Base-by-base conservation (phyloP, 2,113 vertebrate species). In the Corynorhinus townsendii region DNA sequence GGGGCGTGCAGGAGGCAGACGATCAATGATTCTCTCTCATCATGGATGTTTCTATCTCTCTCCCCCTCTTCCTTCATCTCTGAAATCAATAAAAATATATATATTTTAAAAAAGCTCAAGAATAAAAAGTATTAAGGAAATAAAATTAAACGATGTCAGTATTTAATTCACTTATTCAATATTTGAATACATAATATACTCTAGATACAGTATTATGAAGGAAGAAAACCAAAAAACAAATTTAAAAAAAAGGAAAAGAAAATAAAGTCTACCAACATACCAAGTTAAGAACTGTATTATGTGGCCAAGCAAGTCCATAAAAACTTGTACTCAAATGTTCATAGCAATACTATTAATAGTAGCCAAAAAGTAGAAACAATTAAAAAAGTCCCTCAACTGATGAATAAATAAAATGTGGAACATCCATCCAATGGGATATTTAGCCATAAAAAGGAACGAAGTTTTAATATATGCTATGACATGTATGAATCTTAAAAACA, bases 161-260 rank as follows among this genome's bases (percentile, higher is more conserved):
- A 85, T 89, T 94, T 71, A n/a, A 86, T 28, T 86, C 24, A 77
- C 16, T 80, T 54, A n/a, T n/a, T n/a, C n/a, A 88, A 26, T 28
- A 86, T 30, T 92, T 93, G 56, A 68, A 5, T 76, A 72, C 7
- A n/a, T 43, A 79, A 89, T 82, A 62, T 40, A 89, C 16, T 77
- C 73, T 81, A 72, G 20, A 47, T 80, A 59, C 22, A 59, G 62
- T 64, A 86, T 89, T 64, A 79, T 30, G 5, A 86, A 92, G 66
- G 72, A 77, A 89, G 14, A 89, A 94, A 95, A 87, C 40, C 40
- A 83, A 49, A 82, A 71, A 90, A 86, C 16, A 90, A n/a, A 40
- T 54, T 64, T 11, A 52, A 72, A 89, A 92, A 83, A 30, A n/a
- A n/a, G n/a, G 35, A 17, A 68, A 88, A 86, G 19, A 15, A 24